Evolutionary conservation across 2,797 vertebrate genomes (phyloP).

Genomic region (Neopelma chrysocephalum): DNA sequence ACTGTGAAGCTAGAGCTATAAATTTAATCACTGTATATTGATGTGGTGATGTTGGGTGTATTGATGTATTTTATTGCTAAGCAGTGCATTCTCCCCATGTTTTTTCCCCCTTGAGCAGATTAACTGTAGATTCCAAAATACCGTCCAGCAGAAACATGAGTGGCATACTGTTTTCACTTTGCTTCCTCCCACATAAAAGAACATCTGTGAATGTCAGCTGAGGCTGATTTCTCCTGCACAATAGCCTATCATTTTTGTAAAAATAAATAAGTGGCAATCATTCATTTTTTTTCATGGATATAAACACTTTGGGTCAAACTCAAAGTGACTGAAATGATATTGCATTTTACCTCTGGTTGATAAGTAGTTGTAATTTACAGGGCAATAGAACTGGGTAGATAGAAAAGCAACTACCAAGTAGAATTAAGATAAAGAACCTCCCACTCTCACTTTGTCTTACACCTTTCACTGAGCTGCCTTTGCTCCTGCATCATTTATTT

Average conservation of each 20-base stretch:
- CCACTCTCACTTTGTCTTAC: constrained; percentile 52
- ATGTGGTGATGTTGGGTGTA: constrained; percentile 36
- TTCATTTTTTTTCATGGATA: constrained; percentile 34
- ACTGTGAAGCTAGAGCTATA: constrained; percentile 39
- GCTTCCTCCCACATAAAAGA: constrained; percentile 50
- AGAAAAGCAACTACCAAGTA: constrained; percentile 55
- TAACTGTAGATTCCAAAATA: constrained; percentile 47
- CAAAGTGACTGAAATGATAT: constrained; percentile 69
- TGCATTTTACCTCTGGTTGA: constrained; percentile 58
- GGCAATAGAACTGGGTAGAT: constrained; percentile 40
- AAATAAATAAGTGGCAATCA: constrained; percentile 58
- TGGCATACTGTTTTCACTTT: constrained; percentile 39
- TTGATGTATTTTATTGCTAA: constrained; percentile 72
- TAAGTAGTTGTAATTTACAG: constrained; percentile 67
- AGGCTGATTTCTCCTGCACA: constrained; percentile 47
- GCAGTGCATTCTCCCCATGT: constrained; percentile 33
- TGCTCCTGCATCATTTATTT: constrained; percentile 55
- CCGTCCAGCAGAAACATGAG: constrained; percentile 19
- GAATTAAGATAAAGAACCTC: constrained; percentile 67
- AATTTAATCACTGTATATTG: constrained; percentile 68
- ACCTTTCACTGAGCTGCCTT: constrained; percentile 59
- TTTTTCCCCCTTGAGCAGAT: constrained; percentile 27
- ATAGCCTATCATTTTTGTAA: constrained; percentile 49
- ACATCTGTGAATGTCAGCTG: constrained; percentile 47
- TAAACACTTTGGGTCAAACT: constrained; percentile 63